Evolutionary conservation across 2,797 vertebrate genomes (phyloP).

Genomic region (Zenarchopterus dispar): DNA sequence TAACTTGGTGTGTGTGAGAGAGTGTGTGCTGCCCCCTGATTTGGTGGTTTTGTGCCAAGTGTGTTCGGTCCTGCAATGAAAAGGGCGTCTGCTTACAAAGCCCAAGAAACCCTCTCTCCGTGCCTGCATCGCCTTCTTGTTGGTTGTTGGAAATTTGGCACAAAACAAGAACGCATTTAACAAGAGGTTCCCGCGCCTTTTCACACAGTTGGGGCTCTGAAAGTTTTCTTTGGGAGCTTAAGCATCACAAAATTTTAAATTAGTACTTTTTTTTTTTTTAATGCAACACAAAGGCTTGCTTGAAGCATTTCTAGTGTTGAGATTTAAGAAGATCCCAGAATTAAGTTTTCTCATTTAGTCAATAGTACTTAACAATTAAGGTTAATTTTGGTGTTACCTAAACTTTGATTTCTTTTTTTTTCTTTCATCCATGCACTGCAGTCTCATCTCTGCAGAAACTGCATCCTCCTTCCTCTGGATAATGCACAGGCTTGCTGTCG

Average conservation of each 20-base stretch:
- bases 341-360: too few species aligned
- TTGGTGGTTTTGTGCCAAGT: constrained; percentile 60
- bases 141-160: constrained; percentile 63
- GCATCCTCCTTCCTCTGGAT: constrained; percentile 6
- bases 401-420: too few species aligned
- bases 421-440: neutral
- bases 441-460: constrained; percentile 1
- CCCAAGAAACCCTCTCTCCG: constrained; percentile 42
- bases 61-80: constrained; percentile 65
- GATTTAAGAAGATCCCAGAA: too few species aligned
- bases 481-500: constrained; percentile 22
- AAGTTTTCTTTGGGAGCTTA: neutral
- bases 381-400: too few species aligned
- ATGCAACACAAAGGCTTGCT: neutral
- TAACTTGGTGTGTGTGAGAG: constrained; percentile 33
- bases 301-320: too few species aligned
- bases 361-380: too few species aligned
- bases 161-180: constrained; percentile 50
- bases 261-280: constrained; percentile 18
- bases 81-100: constrained; percentile 66
- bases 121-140: constrained; percentile 53
- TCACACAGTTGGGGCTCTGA: constrained; percentile 28
- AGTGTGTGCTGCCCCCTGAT: constrained; percentile 54
- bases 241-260: constrained; percentile 20
- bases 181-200: constrained; percentile 59